Conservation (phyloP, 2,113 vertebrate genomes). For the Carlito syrichta region DNA sequence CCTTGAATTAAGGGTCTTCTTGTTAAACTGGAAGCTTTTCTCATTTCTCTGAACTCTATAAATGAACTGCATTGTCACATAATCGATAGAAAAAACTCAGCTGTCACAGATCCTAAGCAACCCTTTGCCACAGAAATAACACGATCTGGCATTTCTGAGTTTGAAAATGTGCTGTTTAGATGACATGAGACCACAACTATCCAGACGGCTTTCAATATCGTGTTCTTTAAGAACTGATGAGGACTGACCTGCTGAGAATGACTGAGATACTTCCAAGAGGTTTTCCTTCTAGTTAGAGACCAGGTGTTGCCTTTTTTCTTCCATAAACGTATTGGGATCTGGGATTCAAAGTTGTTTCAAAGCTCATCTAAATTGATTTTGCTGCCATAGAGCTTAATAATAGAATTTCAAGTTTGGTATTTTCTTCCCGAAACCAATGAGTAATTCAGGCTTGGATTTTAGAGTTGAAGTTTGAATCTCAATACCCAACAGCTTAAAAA, state of each 20-base stretch:
- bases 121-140: constrained; percentile 80
- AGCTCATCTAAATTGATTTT: constrained; percentile 33
- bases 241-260: neutral
- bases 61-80: constrained; percentile 90
- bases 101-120: constrained; percentile 88
- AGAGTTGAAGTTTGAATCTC: constrained; percentile 34
- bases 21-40: constrained; percentile 70
- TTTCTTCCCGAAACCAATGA: neutral
- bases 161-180: constrained; percentile 75
- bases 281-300: constrained; percentile 1
- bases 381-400: neutral
- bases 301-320: neutral
- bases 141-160: constrained; percentile 82
- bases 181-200: constrained; percentile 18
- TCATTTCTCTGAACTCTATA: constrained; percentile 76
- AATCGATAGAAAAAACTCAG: constrained; percentile 91
- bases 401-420: constrained; percentile 51
- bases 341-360: constrained; percentile 29
- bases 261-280: neutral
- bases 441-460: constrained; percentile 37
- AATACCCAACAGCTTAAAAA: constrained; percentile 15
- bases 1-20: constrained; percentile 73
- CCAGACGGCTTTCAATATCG: neutral
- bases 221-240: neutral
- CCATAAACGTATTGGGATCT: neutral